Percentiles rank a stretch among this genome's conserved stretches.
Evolutionary conservation across 2,113 vertebrate genomes (phyloP).

Genomic region (Dipodomys merriami): DNA sequence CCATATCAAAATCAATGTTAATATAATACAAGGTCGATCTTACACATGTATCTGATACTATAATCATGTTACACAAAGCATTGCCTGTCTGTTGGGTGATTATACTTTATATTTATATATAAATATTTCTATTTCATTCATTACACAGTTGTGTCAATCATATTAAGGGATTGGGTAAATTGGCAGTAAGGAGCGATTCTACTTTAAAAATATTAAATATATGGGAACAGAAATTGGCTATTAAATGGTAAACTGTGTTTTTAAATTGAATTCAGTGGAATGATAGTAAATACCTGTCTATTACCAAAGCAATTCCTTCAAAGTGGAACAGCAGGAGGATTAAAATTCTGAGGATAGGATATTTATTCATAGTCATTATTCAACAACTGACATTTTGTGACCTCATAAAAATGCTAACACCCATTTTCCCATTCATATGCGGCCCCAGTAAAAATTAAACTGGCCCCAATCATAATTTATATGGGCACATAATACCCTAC

Average conservation of each 20-base stretch:
- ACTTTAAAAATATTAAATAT: conserved; percentile 55
- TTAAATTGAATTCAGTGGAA: conserved; percentile 6
- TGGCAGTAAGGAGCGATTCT: conserved; percentile 50
- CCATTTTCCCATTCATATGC: conserved; percentile 60
- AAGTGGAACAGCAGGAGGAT: conserved; percentile 68
- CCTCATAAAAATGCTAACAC: conserved; percentile 77
- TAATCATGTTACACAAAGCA: background rate
- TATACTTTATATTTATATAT: background rate
- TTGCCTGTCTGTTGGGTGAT: background rate
- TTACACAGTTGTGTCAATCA: background rate
- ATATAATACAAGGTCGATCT: background rate
- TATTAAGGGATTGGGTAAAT: background rate
- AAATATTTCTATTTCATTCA: background rate
- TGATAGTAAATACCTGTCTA: conserved; percentile 68
- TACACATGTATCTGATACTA: background rate
- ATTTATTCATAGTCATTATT: conserved; percentile 80
- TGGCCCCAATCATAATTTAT: conserved; percentile 42
- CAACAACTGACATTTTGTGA: conserved; percentile 69
- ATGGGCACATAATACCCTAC: background rate
- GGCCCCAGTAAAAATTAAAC: conserved; percentile 67
- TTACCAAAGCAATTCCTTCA: background rate
- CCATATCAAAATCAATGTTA: background rate
- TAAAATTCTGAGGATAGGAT: conserved; percentile 71
- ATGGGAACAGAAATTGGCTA: conserved; percentile 22
- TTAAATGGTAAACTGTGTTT: conserved; percentile 47